Conservation (phyloP, 2,113 vertebrate genomes). For the Trachemys scripta region DNA sequence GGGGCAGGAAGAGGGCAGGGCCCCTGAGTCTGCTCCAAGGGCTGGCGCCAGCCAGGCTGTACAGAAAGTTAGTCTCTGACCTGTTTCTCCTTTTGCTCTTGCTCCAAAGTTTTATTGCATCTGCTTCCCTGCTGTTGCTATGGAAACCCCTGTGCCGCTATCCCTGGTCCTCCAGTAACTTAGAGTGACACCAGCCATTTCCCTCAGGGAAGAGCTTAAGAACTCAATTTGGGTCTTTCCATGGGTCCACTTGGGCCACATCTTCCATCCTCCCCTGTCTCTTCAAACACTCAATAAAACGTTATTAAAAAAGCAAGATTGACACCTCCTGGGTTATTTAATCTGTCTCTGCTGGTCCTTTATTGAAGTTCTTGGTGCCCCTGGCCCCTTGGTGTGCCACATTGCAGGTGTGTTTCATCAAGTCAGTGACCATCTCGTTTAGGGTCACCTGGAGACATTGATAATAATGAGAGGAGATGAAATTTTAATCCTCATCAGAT, state of each 20-base stretch:
- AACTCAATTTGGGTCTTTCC: background rate
- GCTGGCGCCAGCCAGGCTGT: background rate
- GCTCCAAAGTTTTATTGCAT: background rate
- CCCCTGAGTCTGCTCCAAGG: background rate
- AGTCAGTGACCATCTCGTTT: rapidly evolving
- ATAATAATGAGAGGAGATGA: rapidly evolving
- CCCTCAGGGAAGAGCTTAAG: rapidly evolving
- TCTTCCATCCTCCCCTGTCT: background rate
- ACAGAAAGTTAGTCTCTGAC: slow-evolving; percentile 6
- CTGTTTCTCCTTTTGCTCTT: background rate
- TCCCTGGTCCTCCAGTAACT: background rate
- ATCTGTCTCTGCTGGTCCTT: rapidly evolving
- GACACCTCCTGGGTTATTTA: rapidly evolving
- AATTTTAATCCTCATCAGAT: rapidly evolving
- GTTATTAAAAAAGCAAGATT: background rate
- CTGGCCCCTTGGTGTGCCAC: rapidly evolving
- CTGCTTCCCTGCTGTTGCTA: slow-evolving; percentile 46
- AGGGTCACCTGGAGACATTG: background rate
- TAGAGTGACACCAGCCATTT: background rate
- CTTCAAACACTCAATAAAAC: background rate
- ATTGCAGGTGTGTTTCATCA: background rate
- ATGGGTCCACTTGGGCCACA: background rate
- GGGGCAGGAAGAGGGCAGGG: background rate
- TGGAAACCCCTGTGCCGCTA: slow-evolving; percentile 50
- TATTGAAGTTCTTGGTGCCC: background rate